Evolutionary conservation across 2,113 vertebrate genomes (phyloP).

Genomic region (Solea solea): DNA sequence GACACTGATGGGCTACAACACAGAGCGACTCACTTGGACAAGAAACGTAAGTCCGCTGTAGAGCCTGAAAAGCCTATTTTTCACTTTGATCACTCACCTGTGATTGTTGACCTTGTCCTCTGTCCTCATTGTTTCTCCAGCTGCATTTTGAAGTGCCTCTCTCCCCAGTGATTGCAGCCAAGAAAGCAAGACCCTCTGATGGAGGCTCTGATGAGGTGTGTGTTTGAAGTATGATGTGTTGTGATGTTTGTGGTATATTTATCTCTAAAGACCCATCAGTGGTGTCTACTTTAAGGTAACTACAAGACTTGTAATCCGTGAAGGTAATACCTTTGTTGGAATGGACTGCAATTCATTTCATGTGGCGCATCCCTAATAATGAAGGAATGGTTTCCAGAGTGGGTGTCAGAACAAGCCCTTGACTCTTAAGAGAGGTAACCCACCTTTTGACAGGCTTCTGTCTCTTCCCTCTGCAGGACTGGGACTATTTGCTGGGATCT

Average conservation of each 20-base stretch:
- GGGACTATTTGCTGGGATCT: slow-evolving; percentile 91
- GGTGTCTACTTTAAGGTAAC: not conserved
- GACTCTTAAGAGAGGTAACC: not conserved
- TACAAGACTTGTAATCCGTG: not conserved
- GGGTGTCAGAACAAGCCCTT: not conserved
- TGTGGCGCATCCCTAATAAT: not conserved
- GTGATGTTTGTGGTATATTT: not conserved
- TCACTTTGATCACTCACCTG: not conserved
- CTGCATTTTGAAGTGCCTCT: slow-evolving; percentile 96
- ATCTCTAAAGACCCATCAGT: not conserved
- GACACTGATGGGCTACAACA: slow-evolving; percentile 98
- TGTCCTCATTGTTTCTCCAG: slow-evolving; percentile 73
- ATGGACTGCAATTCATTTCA: not conserved
- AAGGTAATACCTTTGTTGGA: not conserved
- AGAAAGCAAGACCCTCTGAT: slow-evolving; percentile 95
- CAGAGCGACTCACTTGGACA: slow-evolving; percentile 92
- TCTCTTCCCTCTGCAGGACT: slow-evolving; percentile 83
- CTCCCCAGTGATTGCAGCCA: slow-evolving; percentile 97
- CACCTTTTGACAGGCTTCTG: not conserved
- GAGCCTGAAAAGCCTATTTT: not conserved
- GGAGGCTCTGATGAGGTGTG: slow-evolving; percentile 95
- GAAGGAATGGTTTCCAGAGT: not conserved
- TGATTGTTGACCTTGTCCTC: slow-evolving; percentile 19
- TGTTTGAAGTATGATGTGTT: not conserved
- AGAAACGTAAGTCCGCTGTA: slow-evolving; percentile 84